phyloP scores from a whole-genome alignment of 2,797 vertebrate genomes.

The Microctenopoma steveboyesi region DNA sequence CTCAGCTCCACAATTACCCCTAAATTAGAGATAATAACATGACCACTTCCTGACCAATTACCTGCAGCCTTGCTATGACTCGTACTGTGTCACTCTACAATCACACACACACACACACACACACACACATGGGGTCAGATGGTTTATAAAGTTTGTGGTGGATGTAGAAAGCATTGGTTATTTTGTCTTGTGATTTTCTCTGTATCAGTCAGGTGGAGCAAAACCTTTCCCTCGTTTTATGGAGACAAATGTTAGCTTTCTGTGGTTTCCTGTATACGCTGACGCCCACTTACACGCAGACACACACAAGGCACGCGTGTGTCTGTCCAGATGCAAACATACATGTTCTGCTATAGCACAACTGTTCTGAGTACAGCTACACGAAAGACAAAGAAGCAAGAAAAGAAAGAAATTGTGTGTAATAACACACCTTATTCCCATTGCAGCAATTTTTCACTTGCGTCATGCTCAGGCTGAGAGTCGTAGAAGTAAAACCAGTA shows the following conservation, averaged over 20 bases:
- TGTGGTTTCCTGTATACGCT: constrained; percentile 75
- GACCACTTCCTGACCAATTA: constrained; percentile 84
- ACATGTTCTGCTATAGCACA: constrained; percentile 27
- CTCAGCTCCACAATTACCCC: constrained; percentile 77
- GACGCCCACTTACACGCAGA: constrained; percentile 6
- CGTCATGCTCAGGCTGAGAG: constrained; percentile 46
- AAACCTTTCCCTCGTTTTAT: constrained; percentile 72
- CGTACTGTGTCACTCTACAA: constrained; percentile 56
- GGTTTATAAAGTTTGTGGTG: constrained; percentile 74
- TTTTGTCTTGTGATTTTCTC: constrained; percentile 74
- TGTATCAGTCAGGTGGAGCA: constrained; percentile 72
- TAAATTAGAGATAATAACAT: constrained; percentile 84
- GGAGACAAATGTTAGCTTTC: constrained; percentile 82
- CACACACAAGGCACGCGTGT: neutral
- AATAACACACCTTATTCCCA: constrained; percentile 62
- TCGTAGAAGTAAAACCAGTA: constrained; percentile 34
- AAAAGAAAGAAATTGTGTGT: constrained; percentile 35
- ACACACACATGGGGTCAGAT: constrained; percentile 54
- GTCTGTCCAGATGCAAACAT: no score
- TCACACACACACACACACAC: constrained; percentile 37
- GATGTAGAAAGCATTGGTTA: constrained; percentile 69
- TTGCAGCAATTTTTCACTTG: constrained; percentile 63
- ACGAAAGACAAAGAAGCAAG: constrained; percentile 44
- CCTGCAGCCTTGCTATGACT: constrained; percentile 78
- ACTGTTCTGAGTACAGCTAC: constrained; percentile 40